Percentiles rank a stretch among this genome's conserved stretches.
These are phyloP conservation scores for Apeltes quadracus DNA, from an alignment of 2,113 vertebrate species.

Conservation along the genomic window DNA sequence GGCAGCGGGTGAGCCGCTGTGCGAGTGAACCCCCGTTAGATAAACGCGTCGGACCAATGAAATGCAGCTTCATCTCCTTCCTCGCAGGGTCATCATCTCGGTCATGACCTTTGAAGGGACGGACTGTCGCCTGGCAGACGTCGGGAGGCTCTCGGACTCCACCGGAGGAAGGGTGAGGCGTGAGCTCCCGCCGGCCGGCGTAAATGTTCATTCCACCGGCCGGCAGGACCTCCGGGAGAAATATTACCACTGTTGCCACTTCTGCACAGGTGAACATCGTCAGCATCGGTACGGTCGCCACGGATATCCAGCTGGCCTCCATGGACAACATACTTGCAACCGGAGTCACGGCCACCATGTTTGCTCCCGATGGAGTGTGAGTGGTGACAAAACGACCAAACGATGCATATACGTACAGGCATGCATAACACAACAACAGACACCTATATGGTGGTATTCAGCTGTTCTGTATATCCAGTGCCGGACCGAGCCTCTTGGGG, in stretches of 20 bases:
- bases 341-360: constrained; percentile 71
- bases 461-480: too few species aligned
- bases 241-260: background rate
- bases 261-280: constrained; percentile 81
- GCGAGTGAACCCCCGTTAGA: too few species aligned
- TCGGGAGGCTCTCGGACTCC: constrained; percentile 61
- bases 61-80: background rate
- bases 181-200: background rate
- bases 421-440: too few species aligned
- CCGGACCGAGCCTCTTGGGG: too few species aligned
- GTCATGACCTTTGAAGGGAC: constrained; percentile 67
- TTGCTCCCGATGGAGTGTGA: constrained; percentile 77
- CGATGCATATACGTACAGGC: too few species aligned
- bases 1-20: too few species aligned
- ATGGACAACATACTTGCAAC: constrained; percentile 81
- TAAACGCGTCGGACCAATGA: too few species aligned
- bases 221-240: too few species aligned
- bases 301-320: constrained; percentile 77
- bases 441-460: too few species aligned
- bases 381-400: constrained; percentile 27
- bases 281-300: constrained; percentile 73
- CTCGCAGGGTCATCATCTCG: constrained; percentile 64
- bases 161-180: constrained; percentile 65
- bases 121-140: constrained; percentile 60
- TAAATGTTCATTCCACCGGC: too few species aligned